Evolutionary conservation across 2,888 invertebrate genomes (phyloP).

Genomic region (Molanna angustata): DNA sequence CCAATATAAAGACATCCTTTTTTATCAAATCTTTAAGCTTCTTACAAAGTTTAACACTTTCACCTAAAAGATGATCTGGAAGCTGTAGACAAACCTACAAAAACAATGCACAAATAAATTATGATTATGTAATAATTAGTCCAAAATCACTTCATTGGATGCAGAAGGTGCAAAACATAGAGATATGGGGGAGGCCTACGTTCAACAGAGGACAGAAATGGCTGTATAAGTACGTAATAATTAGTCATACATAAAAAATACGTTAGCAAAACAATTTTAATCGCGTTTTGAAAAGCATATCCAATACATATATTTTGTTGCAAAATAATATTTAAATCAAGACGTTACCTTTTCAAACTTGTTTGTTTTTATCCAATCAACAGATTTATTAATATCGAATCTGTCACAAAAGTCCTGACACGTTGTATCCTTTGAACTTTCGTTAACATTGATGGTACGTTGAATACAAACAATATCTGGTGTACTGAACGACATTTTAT

Average conservation of each 20-base stretch:
- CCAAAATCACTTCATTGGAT: no score
- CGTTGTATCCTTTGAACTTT: neutral
- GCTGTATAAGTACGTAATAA: no score
- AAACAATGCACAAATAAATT: slow-evolving; percentile 4
- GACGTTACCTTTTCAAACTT: slow-evolving; percentile 60
- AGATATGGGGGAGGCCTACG: no score
- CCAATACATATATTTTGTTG: no score
- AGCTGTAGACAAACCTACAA: slow-evolving; percentile 86
- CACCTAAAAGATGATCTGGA: slow-evolving; percentile 74
- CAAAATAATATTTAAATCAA: slow-evolving; percentile 32
- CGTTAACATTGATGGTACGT: slow-evolving; percentile 6
- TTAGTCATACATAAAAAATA: no score
- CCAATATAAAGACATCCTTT: slow-evolving; percentile 72
- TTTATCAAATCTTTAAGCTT: slow-evolving; percentile 47
- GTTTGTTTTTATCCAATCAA: slow-evolving; percentile 68
- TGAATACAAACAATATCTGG: slow-evolving; percentile 8
- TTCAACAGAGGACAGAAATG: no score
- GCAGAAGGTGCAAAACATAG: no score
- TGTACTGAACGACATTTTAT: slow-evolving; percentile 13
- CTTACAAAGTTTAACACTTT: slow-evolving; percentile 66
- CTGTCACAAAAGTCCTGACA: slow-evolving; percentile 1
- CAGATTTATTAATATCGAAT: slow-evolving; percentile 61
- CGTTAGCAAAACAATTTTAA: no score
- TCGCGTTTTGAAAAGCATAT: no score
- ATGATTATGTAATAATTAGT: slow-evolving; percentile 5